Percentiles rank a stretch among this genome's conserved stretches.
Evolutionary conservation across 2,797 vertebrate species (phyloP).

Genomic region (Rallus crepitans): DNA sequence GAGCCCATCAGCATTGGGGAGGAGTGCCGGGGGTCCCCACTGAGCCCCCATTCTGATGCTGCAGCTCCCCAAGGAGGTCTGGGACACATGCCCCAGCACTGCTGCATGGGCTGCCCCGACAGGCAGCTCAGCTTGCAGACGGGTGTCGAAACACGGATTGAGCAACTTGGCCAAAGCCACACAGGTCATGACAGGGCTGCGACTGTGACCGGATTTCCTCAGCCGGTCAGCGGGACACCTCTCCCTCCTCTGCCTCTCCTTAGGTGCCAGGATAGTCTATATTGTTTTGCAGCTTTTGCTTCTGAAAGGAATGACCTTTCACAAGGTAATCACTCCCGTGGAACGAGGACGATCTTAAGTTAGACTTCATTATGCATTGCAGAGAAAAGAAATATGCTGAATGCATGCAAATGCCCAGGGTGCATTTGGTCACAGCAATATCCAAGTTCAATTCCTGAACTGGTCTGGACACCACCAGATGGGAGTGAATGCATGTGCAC

Average conservation of each 20-base stretch:
- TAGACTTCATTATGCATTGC: neutral
- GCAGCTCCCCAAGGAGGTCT: neutral
- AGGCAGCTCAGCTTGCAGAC: neutral
- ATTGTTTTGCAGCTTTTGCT: neutral
- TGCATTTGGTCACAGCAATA: neutral
- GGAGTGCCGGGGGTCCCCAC: rapidly evolving
- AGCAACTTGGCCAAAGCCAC: slow-evolving; percentile 47
- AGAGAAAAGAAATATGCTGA: neutral
- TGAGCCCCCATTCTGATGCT: rapidly evolving
- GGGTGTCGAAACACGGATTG: neutral
- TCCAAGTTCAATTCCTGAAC: neutral
- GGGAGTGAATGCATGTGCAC: neutral
- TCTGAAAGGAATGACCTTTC: neutral
- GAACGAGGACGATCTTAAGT: neutral
- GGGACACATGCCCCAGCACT: neutral
- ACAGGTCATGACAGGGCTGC: neutral
- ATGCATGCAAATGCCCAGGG: neutral
- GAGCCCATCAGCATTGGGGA: rapidly evolving
- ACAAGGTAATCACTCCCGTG: neutral
- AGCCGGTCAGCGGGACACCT: neutral
- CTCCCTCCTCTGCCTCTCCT: neutral
- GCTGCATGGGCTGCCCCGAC: neutral
- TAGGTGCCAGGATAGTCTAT: rapidly evolving
- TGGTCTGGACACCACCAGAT: slow-evolving; percentile 25
- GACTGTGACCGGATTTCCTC: slow-evolving; percentile 46